Conservation (phyloP, 1,140 invertebrate species). For the Melipona quadrifasciata region DNA sequence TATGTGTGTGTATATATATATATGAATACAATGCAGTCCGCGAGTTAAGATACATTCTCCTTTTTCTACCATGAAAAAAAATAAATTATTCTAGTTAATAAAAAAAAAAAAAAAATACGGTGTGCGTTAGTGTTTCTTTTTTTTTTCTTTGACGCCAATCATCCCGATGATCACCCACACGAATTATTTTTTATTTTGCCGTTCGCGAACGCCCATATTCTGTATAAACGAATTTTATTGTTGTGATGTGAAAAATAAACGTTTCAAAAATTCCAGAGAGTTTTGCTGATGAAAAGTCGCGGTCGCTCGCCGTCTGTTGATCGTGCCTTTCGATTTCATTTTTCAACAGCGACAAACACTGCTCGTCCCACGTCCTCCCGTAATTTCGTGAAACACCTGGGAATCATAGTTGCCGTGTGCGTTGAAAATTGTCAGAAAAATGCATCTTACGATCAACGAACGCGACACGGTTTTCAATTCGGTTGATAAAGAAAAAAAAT, state of each 20-base stretch:
- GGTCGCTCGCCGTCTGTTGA: neutral
- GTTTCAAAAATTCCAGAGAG: conserved; percentile 23
- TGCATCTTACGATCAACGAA: neutral
- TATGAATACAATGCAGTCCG: conserved; percentile 80
- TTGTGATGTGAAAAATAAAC: conserved; percentile 44
- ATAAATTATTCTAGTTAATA: conserved; percentile 84
- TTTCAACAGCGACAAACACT: neutral
- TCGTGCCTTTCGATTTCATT: neutral
- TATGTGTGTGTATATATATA: conserved; percentile 69
- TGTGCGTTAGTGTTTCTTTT: conserved; percentile 63
- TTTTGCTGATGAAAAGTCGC: conserved; percentile 4
- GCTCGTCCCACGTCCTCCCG: neutral
- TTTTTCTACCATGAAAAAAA: conserved; percentile 83
- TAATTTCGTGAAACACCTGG: neutral
- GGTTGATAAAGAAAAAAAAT: neutral
- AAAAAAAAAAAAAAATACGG: conserved; percentile 61
- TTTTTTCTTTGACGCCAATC: conserved; percentile 14
- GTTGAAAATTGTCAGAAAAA: neutral
- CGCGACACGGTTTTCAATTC: neutral
- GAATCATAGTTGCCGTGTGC: too few species aligned
- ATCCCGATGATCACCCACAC: neutral
- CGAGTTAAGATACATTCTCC: conserved; percentile 83
- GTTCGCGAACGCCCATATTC: conserved; percentile 6
- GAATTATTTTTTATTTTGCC: conserved; percentile 3
- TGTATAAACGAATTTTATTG: conserved; percentile 23